These are phyloP conservation scores for Idaea straminata DNA, from an alignment of 2,888 invertebrate species.

Conservation along the genomic window DNA sequence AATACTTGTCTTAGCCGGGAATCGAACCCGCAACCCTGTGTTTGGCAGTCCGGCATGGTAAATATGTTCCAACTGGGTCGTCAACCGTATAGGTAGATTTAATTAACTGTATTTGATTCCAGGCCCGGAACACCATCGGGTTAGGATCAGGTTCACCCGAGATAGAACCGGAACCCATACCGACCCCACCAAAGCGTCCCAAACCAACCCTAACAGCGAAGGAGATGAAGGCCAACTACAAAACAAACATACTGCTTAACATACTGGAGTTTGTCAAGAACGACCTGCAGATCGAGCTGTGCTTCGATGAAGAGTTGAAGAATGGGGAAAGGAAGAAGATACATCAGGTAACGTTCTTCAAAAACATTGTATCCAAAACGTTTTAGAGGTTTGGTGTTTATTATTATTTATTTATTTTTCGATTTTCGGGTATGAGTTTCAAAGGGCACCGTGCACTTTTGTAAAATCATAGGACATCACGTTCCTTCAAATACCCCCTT, in stretches of 20 bases:
- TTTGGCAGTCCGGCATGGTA: too few relatives aligned
- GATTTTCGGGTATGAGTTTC: too few relatives aligned
- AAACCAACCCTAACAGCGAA: background rate
- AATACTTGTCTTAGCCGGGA: too few relatives aligned
- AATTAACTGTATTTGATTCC: background rate
- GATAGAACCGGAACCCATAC: background rate
- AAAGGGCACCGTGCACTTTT: too few relatives aligned
- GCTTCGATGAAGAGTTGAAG: conserved; percentile 39
- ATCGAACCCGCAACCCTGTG: too few relatives aligned
- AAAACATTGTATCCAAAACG: too few relatives aligned
- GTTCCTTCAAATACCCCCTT: too few relatives aligned
- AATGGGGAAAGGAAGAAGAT: conserved; percentile 40
- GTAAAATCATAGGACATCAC: too few relatives aligned
- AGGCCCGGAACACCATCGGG: background rate
- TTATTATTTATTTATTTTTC: too few relatives aligned
- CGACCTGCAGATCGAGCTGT: conserved; percentile 41
- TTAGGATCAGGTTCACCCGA: background rate
- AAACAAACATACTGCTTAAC: conserved; percentile 38
- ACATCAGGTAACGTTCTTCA: conserved; percentile 41
- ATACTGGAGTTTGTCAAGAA: conserved; percentile 54
- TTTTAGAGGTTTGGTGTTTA: too few relatives aligned
- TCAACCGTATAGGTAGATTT: too few relatives aligned
- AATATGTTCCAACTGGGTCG: too few relatives aligned
- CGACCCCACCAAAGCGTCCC: background rate
- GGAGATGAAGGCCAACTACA: conserved; percentile 27